Evolutionary conservation across 2,797 vertebrate genomes (phyloP).

Genomic region (Cetoscarus ocellatus): DNA sequence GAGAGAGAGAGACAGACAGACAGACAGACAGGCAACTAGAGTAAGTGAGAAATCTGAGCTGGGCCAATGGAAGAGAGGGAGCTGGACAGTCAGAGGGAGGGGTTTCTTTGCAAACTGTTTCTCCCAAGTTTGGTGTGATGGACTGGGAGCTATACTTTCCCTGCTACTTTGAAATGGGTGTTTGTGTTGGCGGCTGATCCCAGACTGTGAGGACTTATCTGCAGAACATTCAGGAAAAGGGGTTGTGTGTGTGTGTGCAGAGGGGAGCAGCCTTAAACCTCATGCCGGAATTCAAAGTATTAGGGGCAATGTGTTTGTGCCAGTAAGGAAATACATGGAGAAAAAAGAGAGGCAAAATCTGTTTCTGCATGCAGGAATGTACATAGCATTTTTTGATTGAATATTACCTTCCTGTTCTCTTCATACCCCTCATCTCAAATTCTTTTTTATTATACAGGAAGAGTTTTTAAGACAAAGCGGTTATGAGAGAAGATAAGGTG

Average conservation of each 20-base stretch:
- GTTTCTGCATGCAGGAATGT: constrained; percentile 71
- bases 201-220: constrained; percentile 73
- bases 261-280: constrained; percentile 20
- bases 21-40: neutral
- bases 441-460: constrained; percentile 34
- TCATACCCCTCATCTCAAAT: constrained; percentile 31
- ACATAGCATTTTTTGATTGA: constrained; percentile 57
- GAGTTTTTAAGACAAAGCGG: constrained; percentile 24
- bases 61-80: constrained; percentile 42
- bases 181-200: constrained; percentile 82
- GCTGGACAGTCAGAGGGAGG: constrained; percentile 33
- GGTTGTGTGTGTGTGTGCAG: neutral
- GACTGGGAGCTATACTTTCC: constrained; percentile 73
- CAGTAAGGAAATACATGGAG: constrained; percentile 68
- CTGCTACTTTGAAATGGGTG: constrained; percentile 79
- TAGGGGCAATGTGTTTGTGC: constrained; percentile 54
- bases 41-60: constrained; percentile 54
- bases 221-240: constrained; percentile 67
- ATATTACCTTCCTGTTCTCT: constrained; percentile 41
- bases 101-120: constrained; percentile 76
- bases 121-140: constrained; percentile 91
- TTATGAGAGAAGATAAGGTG: constrained; percentile 17
- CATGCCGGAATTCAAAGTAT: constrained; percentile 71
- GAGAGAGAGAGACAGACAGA: constrained; percentile 31
- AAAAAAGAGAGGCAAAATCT: constrained; percentile 17